phyloP scores from a whole-genome alignment of 2,113 vertebrate genomes.

The Oxyruncus cristatus region DNA sequence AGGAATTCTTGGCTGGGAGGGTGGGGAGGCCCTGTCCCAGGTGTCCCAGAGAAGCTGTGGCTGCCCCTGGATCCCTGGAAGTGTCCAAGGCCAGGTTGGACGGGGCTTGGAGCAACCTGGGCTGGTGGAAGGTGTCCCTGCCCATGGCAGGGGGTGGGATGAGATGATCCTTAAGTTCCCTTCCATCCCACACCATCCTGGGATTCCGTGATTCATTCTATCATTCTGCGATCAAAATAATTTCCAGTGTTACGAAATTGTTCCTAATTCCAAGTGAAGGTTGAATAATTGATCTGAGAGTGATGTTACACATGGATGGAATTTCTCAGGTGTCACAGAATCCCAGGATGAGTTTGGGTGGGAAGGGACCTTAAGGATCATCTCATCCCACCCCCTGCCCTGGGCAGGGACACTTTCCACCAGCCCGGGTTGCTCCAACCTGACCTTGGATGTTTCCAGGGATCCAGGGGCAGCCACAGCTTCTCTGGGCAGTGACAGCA shows the following conservation, averaged over 20 bases:
- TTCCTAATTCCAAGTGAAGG: background rate
- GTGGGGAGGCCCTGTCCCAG: background rate
- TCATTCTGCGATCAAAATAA: background rate
- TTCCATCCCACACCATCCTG: background rate
- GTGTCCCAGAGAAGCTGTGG: background rate
- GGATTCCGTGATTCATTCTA: background rate
- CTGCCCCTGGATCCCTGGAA: background rate
- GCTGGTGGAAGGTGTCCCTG: background rate
- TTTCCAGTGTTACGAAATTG: background rate
- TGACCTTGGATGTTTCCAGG: background rate
- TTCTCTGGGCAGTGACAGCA: background rate
- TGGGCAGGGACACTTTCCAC: background rate
- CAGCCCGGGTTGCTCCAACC: background rate
- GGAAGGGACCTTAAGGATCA: accelerated
- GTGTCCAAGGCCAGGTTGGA: background rate
- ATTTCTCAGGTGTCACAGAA: background rate
- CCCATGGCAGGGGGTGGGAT: background rate
- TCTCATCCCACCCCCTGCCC: background rate
- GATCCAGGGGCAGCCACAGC: background rate
- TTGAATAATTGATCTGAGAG: background rate
- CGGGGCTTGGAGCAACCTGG: background rate
- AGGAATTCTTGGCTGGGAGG: background rate
- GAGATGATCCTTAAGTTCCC: background rate
- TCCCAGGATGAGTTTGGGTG: background rate
- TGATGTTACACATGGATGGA: background rate